Base-by-base conservation (phyloP, 2,113 vertebrate species). In the Sitta europaea region DNA sequence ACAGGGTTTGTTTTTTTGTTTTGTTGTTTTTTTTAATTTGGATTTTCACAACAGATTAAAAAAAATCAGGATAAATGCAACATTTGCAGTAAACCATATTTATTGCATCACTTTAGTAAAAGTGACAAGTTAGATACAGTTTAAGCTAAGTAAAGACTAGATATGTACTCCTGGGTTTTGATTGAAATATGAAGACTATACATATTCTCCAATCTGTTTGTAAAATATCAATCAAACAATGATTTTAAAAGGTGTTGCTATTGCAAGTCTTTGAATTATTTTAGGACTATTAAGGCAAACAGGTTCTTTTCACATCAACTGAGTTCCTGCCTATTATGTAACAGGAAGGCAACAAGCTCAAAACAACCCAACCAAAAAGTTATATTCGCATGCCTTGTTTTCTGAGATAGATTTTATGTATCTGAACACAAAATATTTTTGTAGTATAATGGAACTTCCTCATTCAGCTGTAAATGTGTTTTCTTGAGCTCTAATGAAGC, bases 401-500 rank as follows among this genome's bases (percentile, higher is more conserved):
- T 76, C 74, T 77, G 42, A 61, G 36, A 68, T 25, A 81, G 24
- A 33, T 78, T 91, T 23, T 71, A 38, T 68, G 33, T 31, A 75
- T 31, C 45, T 75, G 35, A 90, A 80, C 9, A 5, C 36, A 88
- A 90, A 96, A 90, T 88, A 72, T 83, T 93, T 94, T 80, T 91
- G 24, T 51, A 73, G n/a, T 29, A 61, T 73, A 92, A 92, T 66
- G 45, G 7, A 10, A 67, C 51, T 91, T 86, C 35, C 43, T 90
- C n/a, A 73, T 76, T 90, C 75, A 90, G 20, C 23, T 68, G 22
- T 70, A 91, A 92, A 83, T 78, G 42, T 65, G 6, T 79, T 92
- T 96, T 88, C 79, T 83, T 83, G 47, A 91, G 83, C 66, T 95
- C 81, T 93, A 92, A 77, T 91, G 83, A 86, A 93, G 88, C 76